Conservation (phyloP, 2,797 vertebrate genomes). For the Macropus fuliginosus region DNA sequence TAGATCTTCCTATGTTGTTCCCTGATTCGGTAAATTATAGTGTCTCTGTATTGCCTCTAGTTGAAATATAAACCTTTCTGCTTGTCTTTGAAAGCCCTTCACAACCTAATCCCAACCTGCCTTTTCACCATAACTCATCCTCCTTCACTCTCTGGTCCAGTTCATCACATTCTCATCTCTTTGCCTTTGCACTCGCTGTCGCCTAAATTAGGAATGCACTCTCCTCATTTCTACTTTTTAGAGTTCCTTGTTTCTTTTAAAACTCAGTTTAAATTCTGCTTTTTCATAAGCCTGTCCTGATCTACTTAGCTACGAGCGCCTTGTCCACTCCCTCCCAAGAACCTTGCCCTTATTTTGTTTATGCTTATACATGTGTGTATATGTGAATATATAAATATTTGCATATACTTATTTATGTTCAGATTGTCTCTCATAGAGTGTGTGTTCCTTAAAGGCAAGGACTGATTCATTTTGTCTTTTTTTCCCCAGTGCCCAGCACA, state of each 20-base stretch:
- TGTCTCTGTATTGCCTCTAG: neutral
- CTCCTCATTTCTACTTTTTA: neutral
- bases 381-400: neutral
- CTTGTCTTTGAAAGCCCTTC: neutral
- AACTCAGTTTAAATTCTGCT: neutral
- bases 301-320: neutral
- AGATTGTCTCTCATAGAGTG: neutral
- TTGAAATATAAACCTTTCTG: neutral
- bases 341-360: neutral
- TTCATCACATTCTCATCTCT: neutral
- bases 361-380: neutral
- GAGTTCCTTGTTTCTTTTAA: neutral
- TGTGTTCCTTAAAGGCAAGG: neutral
- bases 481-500: neutral
- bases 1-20: neutral
- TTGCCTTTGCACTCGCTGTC: neutral
- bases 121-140: neutral
- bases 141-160: neutral
- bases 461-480: neutral
- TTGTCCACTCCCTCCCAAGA: neutral
- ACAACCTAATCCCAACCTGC: neutral
- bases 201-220: neutral
- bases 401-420: neutral
- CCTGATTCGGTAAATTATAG: neutral
- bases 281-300: neutral